Evolutionary conservation across 2,797 vertebrate genomes (phyloP).

Genomic region (Vultur gryphus): DNA sequence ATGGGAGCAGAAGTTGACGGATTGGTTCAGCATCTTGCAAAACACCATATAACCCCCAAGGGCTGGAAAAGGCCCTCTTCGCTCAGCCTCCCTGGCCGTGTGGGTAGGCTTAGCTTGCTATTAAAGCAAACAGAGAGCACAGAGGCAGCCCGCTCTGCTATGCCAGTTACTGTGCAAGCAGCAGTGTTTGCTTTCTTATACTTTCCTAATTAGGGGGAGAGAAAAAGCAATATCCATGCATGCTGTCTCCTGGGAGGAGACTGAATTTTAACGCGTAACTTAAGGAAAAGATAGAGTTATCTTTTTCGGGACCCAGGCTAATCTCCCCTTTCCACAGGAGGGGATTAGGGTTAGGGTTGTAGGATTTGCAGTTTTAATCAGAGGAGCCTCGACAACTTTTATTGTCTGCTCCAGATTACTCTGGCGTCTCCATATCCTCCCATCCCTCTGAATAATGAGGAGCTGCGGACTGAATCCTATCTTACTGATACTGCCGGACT

Average conservation of each 20-base stretch:
- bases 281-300: constrained; percentile 43
- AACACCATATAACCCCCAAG: neutral
- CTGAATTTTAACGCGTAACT: constrained; percentile 31
- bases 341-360: constrained; percentile 37
- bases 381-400: neutral
- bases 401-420: constrained; percentile 22
- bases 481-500: neutral
- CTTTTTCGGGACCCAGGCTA: neutral
- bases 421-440: neutral
- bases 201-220: constrained; percentile 51
- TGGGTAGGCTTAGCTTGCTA: neutral
- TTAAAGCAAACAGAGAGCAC: neutral
- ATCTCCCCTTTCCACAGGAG: constrained; percentile 36
- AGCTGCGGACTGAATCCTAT: neutral
- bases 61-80: neutral
- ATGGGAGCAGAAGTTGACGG: neutral
- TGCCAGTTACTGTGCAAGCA: neutral
- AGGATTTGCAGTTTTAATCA: constrained; percentile 60
- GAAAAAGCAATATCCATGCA: constrained; percentile 7
- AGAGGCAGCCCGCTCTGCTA: neutral
- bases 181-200: constrained; percentile 24
- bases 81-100: neutral
- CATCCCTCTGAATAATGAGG: constrained; percentile 13
- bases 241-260: neutral
- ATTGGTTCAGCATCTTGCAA: constrained; percentile 4